Evolutionary conservation across 2,113 vertebrate genomes (phyloP), one percentile per base, ranked within the genome.

Genomic region (Quiscalus mexicanus): DNA sequence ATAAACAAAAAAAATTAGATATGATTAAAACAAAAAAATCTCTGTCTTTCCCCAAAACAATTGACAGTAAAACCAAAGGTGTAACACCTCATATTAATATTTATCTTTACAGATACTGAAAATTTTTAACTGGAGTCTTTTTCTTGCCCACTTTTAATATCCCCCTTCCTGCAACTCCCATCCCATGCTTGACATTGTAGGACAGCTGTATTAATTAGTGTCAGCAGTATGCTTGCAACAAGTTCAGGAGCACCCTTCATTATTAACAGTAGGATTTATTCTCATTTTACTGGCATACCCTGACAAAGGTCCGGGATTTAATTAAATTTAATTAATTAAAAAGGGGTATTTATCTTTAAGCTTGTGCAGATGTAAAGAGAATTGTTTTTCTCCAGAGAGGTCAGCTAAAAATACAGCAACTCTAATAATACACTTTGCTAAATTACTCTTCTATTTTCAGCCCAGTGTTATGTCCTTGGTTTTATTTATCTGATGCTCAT

Each of bases 81-180:
- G 5, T 56, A 91, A 75, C 16, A 87, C 39, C 64, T 89, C 67
- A 87, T 69, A 70, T 50, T 92, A 59, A 71, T 69, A 65, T 47
- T 92, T 56, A 71, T 42, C 39, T n/a, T 84, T 88, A 49, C 47
- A 87, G 53, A 87, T 93, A 89, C 11, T 73, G 19, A 88, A 95
- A 90, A 53, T 56, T 45, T 96, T 87, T 49, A 87, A 71, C 68
- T 59, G 22, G 49, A 95, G 63, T 87, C 42, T 63, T 95, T 93
- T 90, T 75, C 47, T 84, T 73, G 65, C 12, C 18, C 53, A 67
- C 41, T 68, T 84, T 62, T 90, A 92, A 86, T 41, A 49, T 50
- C 27, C 9, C 20, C 10, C 12, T 52, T 92, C 65, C 85, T 84
- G 44, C 47, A 75, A n/a, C 20, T 80, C 31, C 50, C 64, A 45